phyloP scores from a whole-genome alignment of 1,140 invertebrate species.

The Drosophila repleta region DNA sequence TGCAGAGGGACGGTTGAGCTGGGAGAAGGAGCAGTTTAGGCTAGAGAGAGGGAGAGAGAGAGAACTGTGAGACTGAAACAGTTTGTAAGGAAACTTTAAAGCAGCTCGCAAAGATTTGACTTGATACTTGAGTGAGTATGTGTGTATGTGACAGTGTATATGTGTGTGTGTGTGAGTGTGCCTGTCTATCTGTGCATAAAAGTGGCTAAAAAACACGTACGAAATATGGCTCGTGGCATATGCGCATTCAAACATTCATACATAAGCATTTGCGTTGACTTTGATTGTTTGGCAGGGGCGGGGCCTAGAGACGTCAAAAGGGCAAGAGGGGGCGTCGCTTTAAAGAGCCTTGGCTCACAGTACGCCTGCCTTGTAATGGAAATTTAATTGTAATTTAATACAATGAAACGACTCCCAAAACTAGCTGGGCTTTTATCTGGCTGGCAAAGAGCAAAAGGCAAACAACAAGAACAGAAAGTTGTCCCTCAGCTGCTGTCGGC shows the following conservation, averaged over 20 bases:
- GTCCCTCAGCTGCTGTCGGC: conserved; percentile 39
- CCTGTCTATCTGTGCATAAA: conserved; percentile 29
- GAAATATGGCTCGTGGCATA: conserved; percentile 61
- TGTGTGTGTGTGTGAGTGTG: conserved; percentile 25
- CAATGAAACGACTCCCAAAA: conserved; percentile 25
- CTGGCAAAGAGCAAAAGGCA: conserved; percentile 54
- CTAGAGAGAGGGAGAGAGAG: neutral
- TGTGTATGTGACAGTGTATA: neutral
- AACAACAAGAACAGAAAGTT: conserved; percentile 45
- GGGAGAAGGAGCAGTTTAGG: neutral
- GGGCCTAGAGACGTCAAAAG: too few relatives aligned
- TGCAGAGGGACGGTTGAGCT: neutral
- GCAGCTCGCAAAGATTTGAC: conserved; percentile 11
- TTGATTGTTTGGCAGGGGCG: conserved; percentile 6
- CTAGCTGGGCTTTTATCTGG: conserved; percentile 45
- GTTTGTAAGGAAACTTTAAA: conserved; percentile 57
- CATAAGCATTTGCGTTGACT: conserved; percentile 28
- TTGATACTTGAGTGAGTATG: neutral
- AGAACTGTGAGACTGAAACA: conserved; percentile 25
- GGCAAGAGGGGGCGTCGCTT: too few relatives aligned
- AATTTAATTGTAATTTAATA: conserved; percentile 57
- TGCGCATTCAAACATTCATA: conserved; percentile 63
- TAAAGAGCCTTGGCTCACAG: conserved; percentile 10
- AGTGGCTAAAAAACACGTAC: conserved; percentile 75
- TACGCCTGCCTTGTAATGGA: conserved; percentile 43